Percentiles rank a stretch among this genome's conserved stretches.
phyloP scores from a whole-genome alignment of 2,113 vertebrate genomes.

The Podilymbus podiceps region DNA sequence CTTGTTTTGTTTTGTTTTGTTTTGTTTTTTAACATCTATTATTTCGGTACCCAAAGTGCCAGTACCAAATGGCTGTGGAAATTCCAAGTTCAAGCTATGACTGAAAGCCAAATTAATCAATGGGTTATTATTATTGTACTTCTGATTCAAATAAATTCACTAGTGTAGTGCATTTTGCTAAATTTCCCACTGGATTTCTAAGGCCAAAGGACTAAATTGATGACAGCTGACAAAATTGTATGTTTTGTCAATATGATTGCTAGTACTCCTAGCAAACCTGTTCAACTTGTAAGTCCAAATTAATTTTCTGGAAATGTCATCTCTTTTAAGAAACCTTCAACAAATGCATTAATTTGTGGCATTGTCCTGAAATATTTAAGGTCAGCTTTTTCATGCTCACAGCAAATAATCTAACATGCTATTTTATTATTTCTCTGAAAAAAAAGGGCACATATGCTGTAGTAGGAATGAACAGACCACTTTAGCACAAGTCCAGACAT shows the following conservation, averaged over 20 bases:
- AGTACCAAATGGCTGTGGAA: not conserved
- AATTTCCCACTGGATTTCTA: not conserved
- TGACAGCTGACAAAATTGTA: not conserved
- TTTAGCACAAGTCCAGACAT: slow-evolving; percentile 36
- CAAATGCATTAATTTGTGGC: not conserved
- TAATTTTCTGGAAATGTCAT: not conserved
- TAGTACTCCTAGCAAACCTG: not conserved
- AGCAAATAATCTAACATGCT: not conserved
- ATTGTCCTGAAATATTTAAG: not conserved
- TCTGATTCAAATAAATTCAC: not conserved
- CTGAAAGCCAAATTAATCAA: not conserved
- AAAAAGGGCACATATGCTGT: not conserved
- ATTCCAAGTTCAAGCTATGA: not conserved
- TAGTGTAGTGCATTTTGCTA: not conserved
- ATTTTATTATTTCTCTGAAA: not conserved
- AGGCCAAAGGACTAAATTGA: not conserved
- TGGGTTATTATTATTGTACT: not conserved
- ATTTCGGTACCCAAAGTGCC: not conserved
- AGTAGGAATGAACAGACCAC: not conserved
- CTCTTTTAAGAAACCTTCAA: not conserved
- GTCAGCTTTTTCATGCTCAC: not conserved
- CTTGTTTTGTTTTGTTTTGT: too few species aligned
- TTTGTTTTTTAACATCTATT: not conserved
- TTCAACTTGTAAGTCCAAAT: not conserved
- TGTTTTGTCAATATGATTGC: not conserved